Conservation (phyloP, 2,797 vertebrate genomes). For the Takifugu rubripes region DNA sequence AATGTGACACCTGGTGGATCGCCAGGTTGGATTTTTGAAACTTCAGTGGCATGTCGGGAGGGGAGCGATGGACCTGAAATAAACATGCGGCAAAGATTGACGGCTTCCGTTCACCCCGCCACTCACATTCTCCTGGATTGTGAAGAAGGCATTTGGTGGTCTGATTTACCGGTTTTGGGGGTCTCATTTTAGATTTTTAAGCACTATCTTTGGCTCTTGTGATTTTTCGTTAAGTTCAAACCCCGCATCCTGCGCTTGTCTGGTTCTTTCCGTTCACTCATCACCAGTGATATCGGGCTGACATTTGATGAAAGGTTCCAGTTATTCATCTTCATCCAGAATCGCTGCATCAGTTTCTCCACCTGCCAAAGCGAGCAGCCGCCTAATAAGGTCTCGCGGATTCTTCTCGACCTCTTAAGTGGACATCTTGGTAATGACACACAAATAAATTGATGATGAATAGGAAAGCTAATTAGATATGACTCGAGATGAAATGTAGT, state of each 20-base stretch:
- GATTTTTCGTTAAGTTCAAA: too few relatives aligned
- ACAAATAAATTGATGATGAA: conserved; percentile 54
- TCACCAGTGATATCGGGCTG: conserved; percentile 5
- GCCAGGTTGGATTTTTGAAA: too few relatives aligned
- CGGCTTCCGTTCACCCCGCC: too few relatives aligned
- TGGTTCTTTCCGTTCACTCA: conserved; percentile 16
- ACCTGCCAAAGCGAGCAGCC: conserved; percentile 15
- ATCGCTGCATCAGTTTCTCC: conserved; percentile 24
- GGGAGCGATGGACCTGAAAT: too few relatives aligned
- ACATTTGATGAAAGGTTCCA: conserved; percentile 28
- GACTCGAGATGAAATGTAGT: conserved; percentile 48
- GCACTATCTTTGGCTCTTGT: too few relatives aligned
- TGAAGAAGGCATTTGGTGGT: too few relatives aligned
- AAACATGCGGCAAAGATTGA: too few relatives aligned
- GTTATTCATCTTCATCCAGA: conserved; percentile 36
- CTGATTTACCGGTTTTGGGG: too few relatives aligned
- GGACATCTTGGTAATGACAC: conserved; percentile 19
- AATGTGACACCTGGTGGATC: too few relatives aligned
- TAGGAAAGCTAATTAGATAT: conserved; percentile 49
- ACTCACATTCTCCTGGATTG: too few relatives aligned
- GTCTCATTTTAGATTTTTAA: too few relatives aligned
- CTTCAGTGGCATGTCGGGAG: too few relatives aligned
- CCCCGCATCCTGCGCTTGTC: neutral
- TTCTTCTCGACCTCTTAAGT: conserved; percentile 40
- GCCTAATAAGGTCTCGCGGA: conserved; percentile 35